Percentiles rank a stretch among this genome's conserved stretches.
phyloP scores from a whole-genome alignment of 2,113 vertebrate genomes.

The Romanogobio albipinnatus region DNA sequence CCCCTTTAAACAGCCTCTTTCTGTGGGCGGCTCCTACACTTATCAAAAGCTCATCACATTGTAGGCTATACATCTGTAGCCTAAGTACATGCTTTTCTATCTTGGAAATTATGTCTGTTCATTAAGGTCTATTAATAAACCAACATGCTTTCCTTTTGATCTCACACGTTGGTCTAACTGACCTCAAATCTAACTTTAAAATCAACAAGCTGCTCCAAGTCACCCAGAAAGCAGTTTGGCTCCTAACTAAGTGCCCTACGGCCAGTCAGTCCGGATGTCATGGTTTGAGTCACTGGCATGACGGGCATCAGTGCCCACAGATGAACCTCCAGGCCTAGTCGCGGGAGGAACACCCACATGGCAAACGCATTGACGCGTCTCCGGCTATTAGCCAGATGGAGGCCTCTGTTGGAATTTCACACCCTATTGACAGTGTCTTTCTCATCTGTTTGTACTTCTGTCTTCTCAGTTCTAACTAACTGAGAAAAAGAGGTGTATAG shows the following conservation, averaged over 20 bases:
- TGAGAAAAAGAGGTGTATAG: slow-evolving; percentile 31
- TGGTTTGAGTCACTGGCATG: slow-evolving; percentile 50
- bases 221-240: slow-evolving; percentile 3
- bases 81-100: neutral
- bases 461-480: slow-evolving; percentile 8
- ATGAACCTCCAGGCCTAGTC: slow-evolving; percentile 54
- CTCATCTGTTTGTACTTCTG: slow-evolving; percentile 40
- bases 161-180: neutral
- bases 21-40: neutral
- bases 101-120: neutral
- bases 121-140: neutral
- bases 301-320: slow-evolving; percentile 63
- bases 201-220: slow-evolving; percentile 24
- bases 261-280: neutral
- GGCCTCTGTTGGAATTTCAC: slow-evolving; percentile 77
- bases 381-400: slow-evolving; percentile 67
- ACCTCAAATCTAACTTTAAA: neutral
- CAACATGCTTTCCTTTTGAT: neutral
- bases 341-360: slow-evolving; percentile 33
- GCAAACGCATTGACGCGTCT: slow-evolving; percentile 69
- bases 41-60: neutral
- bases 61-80: neutral
- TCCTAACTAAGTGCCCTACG: neutral
- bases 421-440: slow-evolving; percentile 75
- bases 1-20: neutral